These are phyloP conservation scores for Peromyscus californicus DNA, from an alignment of 2,113 vertebrate species.

Conservation along the genomic window DNA sequence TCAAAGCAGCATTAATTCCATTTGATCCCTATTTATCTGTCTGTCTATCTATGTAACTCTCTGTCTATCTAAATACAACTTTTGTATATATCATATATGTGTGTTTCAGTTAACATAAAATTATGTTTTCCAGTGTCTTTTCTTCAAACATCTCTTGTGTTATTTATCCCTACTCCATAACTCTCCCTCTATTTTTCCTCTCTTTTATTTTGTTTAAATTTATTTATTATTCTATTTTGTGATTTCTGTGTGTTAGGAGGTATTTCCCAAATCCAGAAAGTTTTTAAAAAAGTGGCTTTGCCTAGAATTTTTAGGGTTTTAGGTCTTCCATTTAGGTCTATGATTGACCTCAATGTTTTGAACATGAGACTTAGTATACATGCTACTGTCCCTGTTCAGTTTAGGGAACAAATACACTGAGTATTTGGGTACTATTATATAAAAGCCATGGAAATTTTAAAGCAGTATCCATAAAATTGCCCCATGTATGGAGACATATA, in stretches of 20 bases:
- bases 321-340: neutral
- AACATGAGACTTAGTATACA: neutral
- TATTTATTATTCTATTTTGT: neutral
- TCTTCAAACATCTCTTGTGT: neutral
- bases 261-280: neutral
- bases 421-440: neutral
- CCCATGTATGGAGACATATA: neutral
- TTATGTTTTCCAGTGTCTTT: neutral
- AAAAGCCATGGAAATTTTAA: neutral
- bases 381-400: neutral
- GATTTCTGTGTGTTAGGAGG: neutral
- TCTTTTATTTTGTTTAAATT: neutral
- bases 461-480: neutral
- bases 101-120: neutral
- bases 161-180: neutral
- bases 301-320: neutral
- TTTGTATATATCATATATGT: neutral
- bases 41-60: neutral
- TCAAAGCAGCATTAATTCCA: neutral
- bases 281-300: neutral
- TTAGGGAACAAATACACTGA: neutral
- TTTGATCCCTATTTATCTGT: neutral
- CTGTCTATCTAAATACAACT: neutral
- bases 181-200: neutral
- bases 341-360: neutral